phyloP scores from a whole-genome alignment of 2,113 vertebrate species.

The Martes martes region DNA sequence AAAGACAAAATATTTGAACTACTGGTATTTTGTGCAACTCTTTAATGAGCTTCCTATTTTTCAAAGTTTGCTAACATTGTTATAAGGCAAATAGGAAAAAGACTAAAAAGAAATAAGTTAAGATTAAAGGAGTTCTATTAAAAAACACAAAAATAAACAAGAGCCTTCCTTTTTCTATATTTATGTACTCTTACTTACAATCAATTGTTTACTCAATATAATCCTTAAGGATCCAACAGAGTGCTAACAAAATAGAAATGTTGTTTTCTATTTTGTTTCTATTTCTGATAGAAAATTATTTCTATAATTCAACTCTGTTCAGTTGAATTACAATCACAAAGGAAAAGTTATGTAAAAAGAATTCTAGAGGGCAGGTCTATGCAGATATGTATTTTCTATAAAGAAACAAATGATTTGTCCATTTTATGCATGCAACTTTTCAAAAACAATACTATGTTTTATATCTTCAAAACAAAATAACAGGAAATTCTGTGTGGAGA shows the following conservation, averaged over 20 bases:
- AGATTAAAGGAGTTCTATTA: background rate
- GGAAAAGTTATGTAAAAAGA: background rate
- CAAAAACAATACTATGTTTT: conserved; percentile 22
- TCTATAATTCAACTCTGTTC: background rate
- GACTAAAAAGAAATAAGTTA: background rate
- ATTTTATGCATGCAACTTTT: background rate
- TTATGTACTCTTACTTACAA: background rate
- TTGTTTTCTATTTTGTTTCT: no score
- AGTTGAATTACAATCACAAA: background rate
- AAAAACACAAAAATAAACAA: conserved; percentile 29
- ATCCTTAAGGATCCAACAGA: background rate
- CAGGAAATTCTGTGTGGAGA: background rate
- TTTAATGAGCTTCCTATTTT: background rate
- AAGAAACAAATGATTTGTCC: conserved; percentile 28
- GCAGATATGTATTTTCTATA: background rate
- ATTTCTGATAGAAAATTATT: no score
- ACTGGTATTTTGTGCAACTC: background rate
- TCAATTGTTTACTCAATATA: background rate
- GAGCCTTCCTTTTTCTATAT: background rate
- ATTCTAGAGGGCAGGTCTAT: background rate
- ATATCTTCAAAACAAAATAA: conserved; percentile 21
- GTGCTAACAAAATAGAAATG: no score
- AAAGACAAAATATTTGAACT: background rate
- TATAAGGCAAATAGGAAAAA: conserved; percentile 32
- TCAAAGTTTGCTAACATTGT: conserved; percentile 17